These are phyloP conservation scores for Hormiphora californensis DNA, from an alignment of 37 sponge, comb jelly and placozoan species.

Conservation along the genomic window DNA sequence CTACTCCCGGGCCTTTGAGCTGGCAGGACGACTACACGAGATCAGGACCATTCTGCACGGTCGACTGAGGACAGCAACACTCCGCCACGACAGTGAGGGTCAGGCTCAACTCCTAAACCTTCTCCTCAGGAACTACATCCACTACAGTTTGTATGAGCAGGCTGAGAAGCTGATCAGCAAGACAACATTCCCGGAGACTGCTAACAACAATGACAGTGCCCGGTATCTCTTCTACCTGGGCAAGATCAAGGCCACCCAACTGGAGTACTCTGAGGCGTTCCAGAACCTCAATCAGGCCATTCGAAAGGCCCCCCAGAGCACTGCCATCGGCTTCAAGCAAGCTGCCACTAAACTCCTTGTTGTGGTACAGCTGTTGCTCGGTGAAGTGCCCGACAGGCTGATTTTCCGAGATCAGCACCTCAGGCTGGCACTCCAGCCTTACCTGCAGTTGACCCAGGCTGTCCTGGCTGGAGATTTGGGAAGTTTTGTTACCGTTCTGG, in stretches of 20 bases:
- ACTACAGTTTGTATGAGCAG: constrained; percentile 92
- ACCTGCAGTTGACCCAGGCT: constrained; percentile 85
- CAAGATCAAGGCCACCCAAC: constrained; percentile 81
- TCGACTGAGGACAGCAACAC: constrained; percentile 82
- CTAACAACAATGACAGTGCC: constrained; percentile 89
- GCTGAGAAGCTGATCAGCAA: constrained; percentile 87
- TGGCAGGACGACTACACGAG: constrained; percentile 65
- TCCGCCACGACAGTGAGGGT: constrained; percentile 77
- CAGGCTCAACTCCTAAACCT: constrained; percentile 85
- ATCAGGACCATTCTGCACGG: constrained; percentile 77
- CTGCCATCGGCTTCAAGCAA: constrained; percentile 93
- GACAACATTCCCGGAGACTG: constrained; percentile 78
- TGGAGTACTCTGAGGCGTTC: constrained; percentile 87
- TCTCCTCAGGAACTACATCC: constrained; percentile 85
- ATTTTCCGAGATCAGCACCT: constrained; percentile 81
- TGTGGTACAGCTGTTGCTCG: constrained; percentile 88
- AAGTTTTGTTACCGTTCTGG: constrained; percentile 68
- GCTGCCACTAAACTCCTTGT: constrained; percentile 84
- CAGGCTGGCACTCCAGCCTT: constrained; percentile 74
- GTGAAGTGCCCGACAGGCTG: constrained; percentile 87
- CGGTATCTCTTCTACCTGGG: constrained; percentile 87
- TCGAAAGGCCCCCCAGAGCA: constrained; percentile 87
- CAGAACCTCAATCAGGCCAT: constrained; percentile 79
- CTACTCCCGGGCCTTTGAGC: constrained; percentile 82
- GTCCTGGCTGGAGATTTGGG: constrained; percentile 84